phyloP scores from a whole-genome alignment of 2,888 invertebrate species.

The Drosophila recens region DNA sequence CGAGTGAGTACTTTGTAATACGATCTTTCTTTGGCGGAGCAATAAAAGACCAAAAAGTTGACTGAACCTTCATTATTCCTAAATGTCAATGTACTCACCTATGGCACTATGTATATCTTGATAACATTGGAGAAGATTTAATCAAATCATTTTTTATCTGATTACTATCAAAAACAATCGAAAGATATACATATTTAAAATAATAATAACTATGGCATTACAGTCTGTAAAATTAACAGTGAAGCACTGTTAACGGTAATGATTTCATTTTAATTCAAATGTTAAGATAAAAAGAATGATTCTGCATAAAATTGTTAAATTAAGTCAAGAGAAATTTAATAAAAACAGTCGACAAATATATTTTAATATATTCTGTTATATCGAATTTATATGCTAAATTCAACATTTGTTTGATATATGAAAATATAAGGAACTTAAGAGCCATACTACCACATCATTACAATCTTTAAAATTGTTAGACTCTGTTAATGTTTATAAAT shows the following conservation, averaged over 20 bases:
- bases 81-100: slow-evolving; percentile 47
- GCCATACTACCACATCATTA: not conserved
- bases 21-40: slow-evolving; percentile 30
- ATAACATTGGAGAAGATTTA: slow-evolving; percentile 1
- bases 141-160: not conserved
- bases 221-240: not conserved
- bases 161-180: not conserved
- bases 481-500: not conserved
- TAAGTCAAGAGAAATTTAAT: too few species aligned
- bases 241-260: too few species aligned
- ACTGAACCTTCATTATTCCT: slow-evolving; percentile 39
- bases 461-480: not conserved
- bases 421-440: too few species aligned
- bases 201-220: too few species aligned
- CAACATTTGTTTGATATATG: too few species aligned
- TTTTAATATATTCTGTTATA: too few species aligned
- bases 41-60: slow-evolving; percentile 31
- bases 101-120: not conserved
- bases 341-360: too few species aligned
- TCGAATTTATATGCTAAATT: too few species aligned
- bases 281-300: too few species aligned
- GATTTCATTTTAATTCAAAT: too few species aligned
- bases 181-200: too few species aligned
- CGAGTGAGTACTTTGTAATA: slow-evolving; percentile 30
- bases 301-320: too few species aligned